Conservation (phyloP, 2,113 vertebrate species). For the Callocephalon fimbriatum region DNA sequence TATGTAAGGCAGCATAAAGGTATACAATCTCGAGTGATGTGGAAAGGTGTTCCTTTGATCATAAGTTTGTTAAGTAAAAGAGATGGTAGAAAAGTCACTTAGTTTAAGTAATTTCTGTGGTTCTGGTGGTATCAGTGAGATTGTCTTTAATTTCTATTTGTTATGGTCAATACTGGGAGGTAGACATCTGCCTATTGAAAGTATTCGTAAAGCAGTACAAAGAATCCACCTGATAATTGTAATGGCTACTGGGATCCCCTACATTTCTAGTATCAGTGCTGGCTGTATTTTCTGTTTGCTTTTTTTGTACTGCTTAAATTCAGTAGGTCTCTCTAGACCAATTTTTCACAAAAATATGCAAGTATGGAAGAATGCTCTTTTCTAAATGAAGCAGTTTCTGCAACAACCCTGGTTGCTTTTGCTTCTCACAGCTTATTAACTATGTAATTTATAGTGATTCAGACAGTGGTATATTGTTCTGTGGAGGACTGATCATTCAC, state of each 20-base stretch:
- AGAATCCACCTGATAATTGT: background rate
- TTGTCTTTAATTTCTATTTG: background rate
- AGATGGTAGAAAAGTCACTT: background rate
- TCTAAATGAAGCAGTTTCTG: background rate
- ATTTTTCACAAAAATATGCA: background rate
- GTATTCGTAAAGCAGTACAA: background rate
- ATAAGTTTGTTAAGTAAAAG: background rate
- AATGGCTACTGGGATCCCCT: background rate
- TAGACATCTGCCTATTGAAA: background rate
- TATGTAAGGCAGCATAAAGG: background rate
- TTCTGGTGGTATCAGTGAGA: background rate
- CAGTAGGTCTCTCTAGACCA: background rate
- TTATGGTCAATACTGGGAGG: background rate
- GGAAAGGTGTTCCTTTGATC: background rate
- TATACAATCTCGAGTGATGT: background rate
- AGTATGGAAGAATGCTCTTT: background rate
- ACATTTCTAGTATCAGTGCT: background rate
- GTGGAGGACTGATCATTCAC: background rate
- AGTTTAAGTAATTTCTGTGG: background rate
- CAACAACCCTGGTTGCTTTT: background rate
- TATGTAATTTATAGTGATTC: background rate
- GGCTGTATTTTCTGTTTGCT: background rate
- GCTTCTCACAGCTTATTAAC: background rate
- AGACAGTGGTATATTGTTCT: background rate
- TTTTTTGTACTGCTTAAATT: background rate